phyloP scores from a whole-genome alignment of 2,113 vertebrate species.

The Oreochromis spilurus region DNA sequence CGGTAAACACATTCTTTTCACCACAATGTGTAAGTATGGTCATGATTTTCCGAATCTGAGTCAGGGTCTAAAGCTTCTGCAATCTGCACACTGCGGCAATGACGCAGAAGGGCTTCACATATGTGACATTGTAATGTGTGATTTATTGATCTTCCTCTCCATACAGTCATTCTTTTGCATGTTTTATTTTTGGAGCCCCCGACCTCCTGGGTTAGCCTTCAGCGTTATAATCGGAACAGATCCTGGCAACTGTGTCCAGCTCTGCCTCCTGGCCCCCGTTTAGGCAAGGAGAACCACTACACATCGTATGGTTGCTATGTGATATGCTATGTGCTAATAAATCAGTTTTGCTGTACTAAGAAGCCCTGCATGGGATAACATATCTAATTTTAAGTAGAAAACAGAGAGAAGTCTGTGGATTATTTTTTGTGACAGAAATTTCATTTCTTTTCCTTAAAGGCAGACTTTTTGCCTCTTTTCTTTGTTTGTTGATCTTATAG shows the following conservation, averaged over 20 bases:
- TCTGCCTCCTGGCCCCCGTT: background rate
- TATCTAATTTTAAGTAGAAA: background rate
- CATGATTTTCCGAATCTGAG: background rate
- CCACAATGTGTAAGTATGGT: background rate
- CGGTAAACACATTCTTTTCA: conserved; percentile 20
- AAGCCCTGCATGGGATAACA: background rate
- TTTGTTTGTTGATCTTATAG: background rate
- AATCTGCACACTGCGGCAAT: background rate
- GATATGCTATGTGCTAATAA: background rate
- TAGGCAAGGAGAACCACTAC: background rate
- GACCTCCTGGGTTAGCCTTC: background rate
- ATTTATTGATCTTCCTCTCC: background rate
- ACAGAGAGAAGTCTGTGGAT: background rate
- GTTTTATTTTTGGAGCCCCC: background rate
- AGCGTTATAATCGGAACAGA: background rate
- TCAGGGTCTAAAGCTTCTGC: background rate
- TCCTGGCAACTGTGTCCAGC: background rate
- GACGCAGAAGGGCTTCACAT: background rate
- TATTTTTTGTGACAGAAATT: background rate
- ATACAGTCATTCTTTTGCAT: background rate
- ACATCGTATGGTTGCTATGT: background rate
- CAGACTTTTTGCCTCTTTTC: background rate
- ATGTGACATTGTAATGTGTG: background rate
- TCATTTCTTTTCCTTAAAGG: background rate
- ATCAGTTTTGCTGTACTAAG: background rate